Base-by-base conservation (phyloP, 92 coral and sea anemone genomes). In the Paragorgia papillata region DNA sequence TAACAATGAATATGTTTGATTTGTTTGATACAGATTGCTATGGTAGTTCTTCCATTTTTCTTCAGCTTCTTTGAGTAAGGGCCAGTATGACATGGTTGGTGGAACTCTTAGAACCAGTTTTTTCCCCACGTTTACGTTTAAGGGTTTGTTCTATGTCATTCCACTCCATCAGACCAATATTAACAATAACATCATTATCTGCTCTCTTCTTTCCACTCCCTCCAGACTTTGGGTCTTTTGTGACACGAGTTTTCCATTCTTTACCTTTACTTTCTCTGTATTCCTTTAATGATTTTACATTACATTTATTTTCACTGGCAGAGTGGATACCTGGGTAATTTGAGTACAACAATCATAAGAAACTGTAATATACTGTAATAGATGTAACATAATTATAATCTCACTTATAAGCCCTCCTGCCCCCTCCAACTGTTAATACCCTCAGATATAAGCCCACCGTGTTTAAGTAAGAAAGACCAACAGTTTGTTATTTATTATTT, bases 11-110 rank as follows among this genome's bases (percentile, higher is more conserved):
- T 83, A 87, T 5, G 69, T 14, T 34, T 87, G 73, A 29, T 62
- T 54, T 5, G 64, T 46, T 32, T 87, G 81, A 37, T 78, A 79
- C 14, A 83, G 51, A 35, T 87, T 82, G 26, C 82, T 79, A 18
- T 83, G 67, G 71, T 78, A 83, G 8, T 50, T 66, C 54, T 74
- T 64, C 87, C 85, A 83, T 30, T 87, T 83, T 13, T 71, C 74
- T 68, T 79, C 62, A 1, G 88, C 91, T 66, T 74, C 33, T 20
- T 80, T 25, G 1, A 44, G 50, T 2, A 80, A 58, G 9, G 70
- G 5, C 21, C 2, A 20, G 80, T 75, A 83, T 17, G 33, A 20
- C 20, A 61, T 60, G 29, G 69, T 60, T 62, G 80, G 80, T 4
- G 37, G 3, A 1, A 79, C 83, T 68, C 85, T 74, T 51, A 84